Evolutionary conservation across 2,797 vertebrate species (phyloP).

Genomic region (Spheniscus humboldti): DNA sequence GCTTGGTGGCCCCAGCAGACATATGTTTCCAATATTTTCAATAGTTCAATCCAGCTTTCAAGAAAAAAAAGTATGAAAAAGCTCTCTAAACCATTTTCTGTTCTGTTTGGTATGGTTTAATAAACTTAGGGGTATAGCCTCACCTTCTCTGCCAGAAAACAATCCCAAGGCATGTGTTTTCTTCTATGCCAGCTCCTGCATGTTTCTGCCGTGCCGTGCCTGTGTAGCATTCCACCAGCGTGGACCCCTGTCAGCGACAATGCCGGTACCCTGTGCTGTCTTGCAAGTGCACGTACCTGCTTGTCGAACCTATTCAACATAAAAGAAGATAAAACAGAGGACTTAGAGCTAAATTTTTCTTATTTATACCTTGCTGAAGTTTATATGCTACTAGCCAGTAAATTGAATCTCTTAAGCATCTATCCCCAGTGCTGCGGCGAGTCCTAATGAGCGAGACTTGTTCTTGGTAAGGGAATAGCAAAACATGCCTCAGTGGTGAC

Average conservation of each 20-base stretch:
- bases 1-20: not conserved
- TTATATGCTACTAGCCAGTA: not conserved
- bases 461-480: not conserved
- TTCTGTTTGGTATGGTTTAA: not conserved
- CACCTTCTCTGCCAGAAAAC: not conserved
- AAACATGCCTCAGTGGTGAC: not conserved
- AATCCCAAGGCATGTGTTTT: not conserved
- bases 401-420: not conserved
- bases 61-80: not conserved
- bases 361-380: not conserved
- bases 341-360: not conserved
- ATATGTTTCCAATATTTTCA: constrained; percentile 49
- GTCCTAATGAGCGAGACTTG: not conserved
- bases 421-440: not conserved
- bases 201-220: rapidly evolving
- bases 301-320: not conserved
- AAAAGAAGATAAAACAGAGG: not conserved
- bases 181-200: rapidly evolving
- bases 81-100: not conserved
- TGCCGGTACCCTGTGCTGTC: not conserved
- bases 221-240: not conserved
- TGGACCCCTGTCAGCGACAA: not conserved
- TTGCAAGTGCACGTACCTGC: not conserved
- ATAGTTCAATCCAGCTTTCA: not conserved
- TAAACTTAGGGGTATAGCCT: not conserved